phyloP scores from a whole-genome alignment of 2,888 invertebrate genomes.

The Sceliomorpha sp. region DNA sequence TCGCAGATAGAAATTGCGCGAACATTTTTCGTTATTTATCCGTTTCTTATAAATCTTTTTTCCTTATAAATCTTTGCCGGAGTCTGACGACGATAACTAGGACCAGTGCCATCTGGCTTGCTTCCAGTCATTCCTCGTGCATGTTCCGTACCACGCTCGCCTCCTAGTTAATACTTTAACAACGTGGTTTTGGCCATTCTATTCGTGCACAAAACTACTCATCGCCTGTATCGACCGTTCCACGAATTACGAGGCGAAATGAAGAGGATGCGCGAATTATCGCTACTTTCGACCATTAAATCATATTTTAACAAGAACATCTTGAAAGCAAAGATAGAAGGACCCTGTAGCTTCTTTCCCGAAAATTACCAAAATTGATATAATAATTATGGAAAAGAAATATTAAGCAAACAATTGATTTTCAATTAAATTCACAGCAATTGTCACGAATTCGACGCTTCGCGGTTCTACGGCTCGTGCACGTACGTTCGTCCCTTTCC shows the following conservation, averaged over 20 bases:
- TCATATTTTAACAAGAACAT: too few relatives aligned
- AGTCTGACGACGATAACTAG: slow-evolving; percentile 45
- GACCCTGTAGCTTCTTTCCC: too few relatives aligned
- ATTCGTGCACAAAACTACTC: slow-evolving; percentile 34
- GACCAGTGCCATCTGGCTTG: slow-evolving; percentile 54
- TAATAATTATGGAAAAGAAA: too few relatives aligned
- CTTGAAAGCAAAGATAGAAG: too few relatives aligned
- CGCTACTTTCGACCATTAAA: slow-evolving; percentile 36
- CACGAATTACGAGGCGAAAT: background rate
- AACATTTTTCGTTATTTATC: background rate
- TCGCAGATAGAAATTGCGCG: too few relatives aligned
- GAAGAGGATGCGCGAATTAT: slow-evolving; percentile 25
- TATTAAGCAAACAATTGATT: too few relatives aligned
- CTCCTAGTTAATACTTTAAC: slow-evolving; percentile 42
- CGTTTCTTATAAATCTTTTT: slow-evolving; percentile 9
- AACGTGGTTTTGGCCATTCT: slow-evolving; percentile 30
- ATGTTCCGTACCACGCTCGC: slow-evolving; percentile 19
- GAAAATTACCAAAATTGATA: too few relatives aligned
- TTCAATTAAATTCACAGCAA: too few relatives aligned
- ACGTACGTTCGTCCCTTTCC: too few relatives aligned
- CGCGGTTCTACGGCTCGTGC: too few relatives aligned
- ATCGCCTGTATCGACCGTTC: slow-evolving; percentile 13
- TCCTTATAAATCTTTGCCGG: slow-evolving; percentile 38
- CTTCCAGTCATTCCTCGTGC: slow-evolving; percentile 40
- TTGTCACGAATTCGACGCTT: too few relatives aligned